Evolutionary conservation across 2,888 invertebrate species (phyloP).

Genomic region (Eupithecia subumbrata): DNA sequence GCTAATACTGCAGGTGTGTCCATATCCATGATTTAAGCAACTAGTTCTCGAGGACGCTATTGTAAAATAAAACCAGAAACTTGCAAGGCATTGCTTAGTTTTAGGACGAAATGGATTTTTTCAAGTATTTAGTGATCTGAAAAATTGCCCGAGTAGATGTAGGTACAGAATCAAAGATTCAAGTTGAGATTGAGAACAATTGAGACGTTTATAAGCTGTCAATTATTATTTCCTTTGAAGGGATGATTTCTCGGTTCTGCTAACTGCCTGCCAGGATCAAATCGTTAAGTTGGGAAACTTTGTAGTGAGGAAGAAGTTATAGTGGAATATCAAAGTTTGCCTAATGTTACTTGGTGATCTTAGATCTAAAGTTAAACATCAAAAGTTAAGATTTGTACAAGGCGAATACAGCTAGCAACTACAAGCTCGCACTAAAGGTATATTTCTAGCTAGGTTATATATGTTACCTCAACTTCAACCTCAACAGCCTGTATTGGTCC

Average conservation of each 20-base stretch:
- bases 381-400: not conserved
- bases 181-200: constrained; percentile 1
- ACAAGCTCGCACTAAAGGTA: not conserved
- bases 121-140: not conserved
- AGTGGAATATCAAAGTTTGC: not conserved
- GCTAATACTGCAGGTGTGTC: too few relatives aligned
- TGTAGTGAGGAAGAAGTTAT: constrained; percentile 5
- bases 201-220: constrained; percentile 1
- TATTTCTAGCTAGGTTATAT: not conserved
- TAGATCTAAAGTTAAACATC: not conserved
- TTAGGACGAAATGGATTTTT: too few relatives aligned
- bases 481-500: too few relatives aligned
- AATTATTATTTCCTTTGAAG: constrained; percentile 5
- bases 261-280: not conserved
- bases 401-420: not conserved
- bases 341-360: not conserved
- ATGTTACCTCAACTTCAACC: too few relatives aligned
- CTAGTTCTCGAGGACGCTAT: too few relatives aligned
- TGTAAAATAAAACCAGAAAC: too few relatives aligned
- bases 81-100: too few relatives aligned
- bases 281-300: constrained; percentile 2
- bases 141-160: not conserved
- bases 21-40: too few relatives aligned
- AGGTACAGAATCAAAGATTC: too few relatives aligned
- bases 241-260: not conserved